A percentile compares a stretch with the other conserved stretches of the same genome.
Conservation (phyloP, 2,888 invertebrate genomes). For the Lydus trimaculatus region DNA sequence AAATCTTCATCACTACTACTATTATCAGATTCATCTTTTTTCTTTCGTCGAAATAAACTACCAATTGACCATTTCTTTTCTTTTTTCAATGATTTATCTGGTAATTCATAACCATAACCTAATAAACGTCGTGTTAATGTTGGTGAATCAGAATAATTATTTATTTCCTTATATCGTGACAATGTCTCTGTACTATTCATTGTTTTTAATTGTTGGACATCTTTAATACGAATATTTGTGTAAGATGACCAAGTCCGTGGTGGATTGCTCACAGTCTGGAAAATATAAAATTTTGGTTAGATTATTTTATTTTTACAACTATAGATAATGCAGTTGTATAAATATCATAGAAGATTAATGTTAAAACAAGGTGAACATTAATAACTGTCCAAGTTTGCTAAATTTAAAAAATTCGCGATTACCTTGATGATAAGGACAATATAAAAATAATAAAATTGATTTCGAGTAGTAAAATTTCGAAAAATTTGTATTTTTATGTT, state of each 20-base stretch:
- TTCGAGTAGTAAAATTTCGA: too few species aligned
- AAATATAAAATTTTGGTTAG: slow-evolving; percentile 35
- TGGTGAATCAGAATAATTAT: slow-evolving; percentile 47
- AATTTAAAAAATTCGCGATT: not conserved
- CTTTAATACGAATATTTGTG: slow-evolving; percentile 53
- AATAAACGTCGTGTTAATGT: slow-evolving; percentile 54
- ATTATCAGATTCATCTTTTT: slow-evolving; percentile 70
- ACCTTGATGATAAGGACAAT: not conserved
- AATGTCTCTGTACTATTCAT: slow-evolving; percentile 58
- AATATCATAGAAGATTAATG: not conserved
- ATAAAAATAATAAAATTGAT: not conserved
- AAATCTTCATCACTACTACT: slow-evolving; percentile 61
- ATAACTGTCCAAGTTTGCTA: too few species aligned
- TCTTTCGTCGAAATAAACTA: slow-evolving; percentile 78
- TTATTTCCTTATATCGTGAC: slow-evolving; percentile 41
- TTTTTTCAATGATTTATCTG: slow-evolving; percentile 65
- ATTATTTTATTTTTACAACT: slow-evolving; percentile 11
- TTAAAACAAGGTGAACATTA: not conserved
- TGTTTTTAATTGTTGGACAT: slow-evolving; percentile 44
- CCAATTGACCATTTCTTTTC: slow-evolving; percentile 82
- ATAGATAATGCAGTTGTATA: slow-evolving; percentile 19
- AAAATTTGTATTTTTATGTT: not conserved
- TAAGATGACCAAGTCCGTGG: slow-evolving; percentile 59
- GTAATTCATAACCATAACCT: slow-evolving; percentile 63
- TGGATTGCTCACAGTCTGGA: slow-evolving; percentile 61